These are phyloP conservation scores for Sorex maritimensis DNA, from an alignment of 2,797 vertebrate species.

Conservation along the genomic window DNA sequence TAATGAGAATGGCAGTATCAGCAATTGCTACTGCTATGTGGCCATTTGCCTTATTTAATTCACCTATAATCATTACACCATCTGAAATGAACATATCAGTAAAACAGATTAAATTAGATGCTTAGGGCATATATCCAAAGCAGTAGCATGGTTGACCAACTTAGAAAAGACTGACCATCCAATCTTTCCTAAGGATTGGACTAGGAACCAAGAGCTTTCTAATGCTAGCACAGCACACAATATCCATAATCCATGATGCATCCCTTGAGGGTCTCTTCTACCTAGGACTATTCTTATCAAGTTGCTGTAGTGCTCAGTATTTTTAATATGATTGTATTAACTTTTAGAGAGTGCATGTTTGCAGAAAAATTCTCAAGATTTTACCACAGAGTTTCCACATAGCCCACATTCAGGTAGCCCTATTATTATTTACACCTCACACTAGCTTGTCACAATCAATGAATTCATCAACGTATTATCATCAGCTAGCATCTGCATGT, in stretches of 20 bases:
- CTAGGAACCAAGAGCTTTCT: not conserved
- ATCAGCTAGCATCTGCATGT: not conserved
- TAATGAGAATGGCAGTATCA: not conserved
- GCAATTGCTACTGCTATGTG: not conserved
- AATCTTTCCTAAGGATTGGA: too few relatives aligned
- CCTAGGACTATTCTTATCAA: slow-evolving; percentile 55
- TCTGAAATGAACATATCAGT: not conserved
- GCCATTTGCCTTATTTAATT: not conserved
- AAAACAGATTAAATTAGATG: slow-evolving; percentile 9
- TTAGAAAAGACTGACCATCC: too few relatives aligned
- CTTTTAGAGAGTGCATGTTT: slow-evolving; percentile 39
- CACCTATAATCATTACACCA: not conserved
- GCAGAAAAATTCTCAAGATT: not conserved
- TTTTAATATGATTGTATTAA: slow-evolving; percentile 42
- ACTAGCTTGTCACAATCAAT: not conserved
- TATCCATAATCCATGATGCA: not conserved
- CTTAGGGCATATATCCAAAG: not conserved
- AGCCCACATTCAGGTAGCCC: not conserved
- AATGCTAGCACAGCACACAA: not conserved
- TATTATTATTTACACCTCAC: not conserved
- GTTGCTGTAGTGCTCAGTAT: not conserved
- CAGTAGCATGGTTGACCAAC: not conserved
- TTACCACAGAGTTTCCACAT: not conserved
- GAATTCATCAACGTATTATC: too few relatives aligned
- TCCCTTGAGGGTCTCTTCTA: slow-evolving; percentile 6